Conservation (phyloP, 2,888 invertebrate genomes). For the Mythimna ferrago region DNA sequence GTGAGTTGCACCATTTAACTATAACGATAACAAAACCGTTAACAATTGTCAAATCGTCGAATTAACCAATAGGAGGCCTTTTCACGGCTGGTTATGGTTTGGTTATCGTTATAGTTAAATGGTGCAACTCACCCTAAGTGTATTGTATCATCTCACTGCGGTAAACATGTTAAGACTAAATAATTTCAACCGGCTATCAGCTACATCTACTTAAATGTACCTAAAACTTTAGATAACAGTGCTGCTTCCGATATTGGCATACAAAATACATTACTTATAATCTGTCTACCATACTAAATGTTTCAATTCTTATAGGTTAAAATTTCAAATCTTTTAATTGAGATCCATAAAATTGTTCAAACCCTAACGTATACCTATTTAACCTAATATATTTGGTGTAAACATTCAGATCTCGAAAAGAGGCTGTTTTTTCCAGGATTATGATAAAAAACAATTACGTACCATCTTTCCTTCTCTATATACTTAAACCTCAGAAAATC, state of each 20-base stretch:
- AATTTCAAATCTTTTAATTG: not conserved
- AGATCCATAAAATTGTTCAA: not conserved
- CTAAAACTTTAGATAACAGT: not conserved
- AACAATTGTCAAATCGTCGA: too few species aligned
- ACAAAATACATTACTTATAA: not conserved
- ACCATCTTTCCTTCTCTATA: not conserved
- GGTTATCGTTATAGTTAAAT: too few species aligned
- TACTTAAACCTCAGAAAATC: too few species aligned
- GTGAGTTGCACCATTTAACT: too few species aligned
- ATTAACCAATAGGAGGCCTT: too few species aligned
- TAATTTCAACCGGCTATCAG: not conserved
- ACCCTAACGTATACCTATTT: not conserved
- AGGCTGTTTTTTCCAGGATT: not conserved
- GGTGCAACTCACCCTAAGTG: too few species aligned
- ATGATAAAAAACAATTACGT: not conserved
- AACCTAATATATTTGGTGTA: not conserved
- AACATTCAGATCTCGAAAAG: not conserved
- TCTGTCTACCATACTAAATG: not conserved
- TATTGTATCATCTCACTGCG: not conserved
- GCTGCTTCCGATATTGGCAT: not conserved
- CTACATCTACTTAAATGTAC: not conserved
- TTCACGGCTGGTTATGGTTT: too few species aligned
- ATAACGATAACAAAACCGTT: too few species aligned
- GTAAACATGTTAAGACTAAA: not conserved
- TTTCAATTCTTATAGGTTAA: not conserved